phyloP scores from a whole-genome alignment of 2,113 vertebrate genomes.

The Percina caprodes region DNA sequence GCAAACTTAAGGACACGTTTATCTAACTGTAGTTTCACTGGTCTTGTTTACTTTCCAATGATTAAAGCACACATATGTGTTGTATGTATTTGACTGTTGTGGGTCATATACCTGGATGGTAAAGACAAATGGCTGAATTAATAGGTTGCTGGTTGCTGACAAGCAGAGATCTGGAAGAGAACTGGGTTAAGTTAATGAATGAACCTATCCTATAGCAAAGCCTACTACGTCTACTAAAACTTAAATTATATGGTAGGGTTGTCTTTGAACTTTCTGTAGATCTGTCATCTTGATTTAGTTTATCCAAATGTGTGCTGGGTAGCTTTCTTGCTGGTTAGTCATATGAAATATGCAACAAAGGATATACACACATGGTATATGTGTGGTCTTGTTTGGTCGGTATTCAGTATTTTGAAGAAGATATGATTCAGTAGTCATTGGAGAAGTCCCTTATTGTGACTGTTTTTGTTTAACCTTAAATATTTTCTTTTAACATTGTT shows the following conservation, averaged over 20 bases:
- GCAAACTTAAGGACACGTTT: slow-evolving; percentile 6
- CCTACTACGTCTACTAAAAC: neutral
- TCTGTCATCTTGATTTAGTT: slow-evolving; percentile 5
- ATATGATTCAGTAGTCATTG: neutral
- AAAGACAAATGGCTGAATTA: neutral
- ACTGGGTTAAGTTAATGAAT: neutral
- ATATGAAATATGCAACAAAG: neutral
- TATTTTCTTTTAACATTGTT: slow-evolving; percentile 1
- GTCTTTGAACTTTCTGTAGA: neutral
- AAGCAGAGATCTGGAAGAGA: neutral
- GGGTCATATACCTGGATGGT: neutral
- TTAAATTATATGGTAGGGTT: neutral
- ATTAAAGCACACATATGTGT: neutral
- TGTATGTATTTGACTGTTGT: neutral
- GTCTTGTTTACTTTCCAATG: neutral
- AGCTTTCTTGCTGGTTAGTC: neutral
- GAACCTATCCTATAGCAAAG: neutral
- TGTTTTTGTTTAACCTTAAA: neutral
- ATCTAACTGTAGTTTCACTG: neutral
- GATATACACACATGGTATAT: neutral
- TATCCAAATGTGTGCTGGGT: neutral
- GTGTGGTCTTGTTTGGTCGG: slow-evolving; percentile 30
- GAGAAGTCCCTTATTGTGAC: neutral
- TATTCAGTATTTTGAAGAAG: neutral
- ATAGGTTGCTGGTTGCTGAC: neutral